Evolutionary conservation across 2,888 invertebrate genomes (phyloP).

Genomic region (Lingula anatina): DNA sequence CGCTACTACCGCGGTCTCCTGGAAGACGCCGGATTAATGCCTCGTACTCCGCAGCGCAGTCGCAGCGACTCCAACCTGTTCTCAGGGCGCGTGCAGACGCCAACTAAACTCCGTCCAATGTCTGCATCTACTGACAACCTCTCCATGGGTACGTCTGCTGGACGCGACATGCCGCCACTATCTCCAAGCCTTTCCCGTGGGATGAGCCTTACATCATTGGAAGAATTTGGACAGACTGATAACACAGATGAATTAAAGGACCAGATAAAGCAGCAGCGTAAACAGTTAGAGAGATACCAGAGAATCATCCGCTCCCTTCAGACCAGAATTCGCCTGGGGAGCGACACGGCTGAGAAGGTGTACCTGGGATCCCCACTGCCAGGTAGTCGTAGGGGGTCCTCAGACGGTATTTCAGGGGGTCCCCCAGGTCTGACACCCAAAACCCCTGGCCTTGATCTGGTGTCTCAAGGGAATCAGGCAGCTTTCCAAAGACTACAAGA

Average conservation of each 20-base stretch:
- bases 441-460: no score
- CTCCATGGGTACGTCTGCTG: not conserved
- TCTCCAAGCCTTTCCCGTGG: not conserved
- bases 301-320: slow-evolving; percentile 6
- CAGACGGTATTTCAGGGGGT: no score
- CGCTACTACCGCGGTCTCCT: slow-evolving; percentile 28
- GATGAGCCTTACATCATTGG: slow-evolving; percentile 5
- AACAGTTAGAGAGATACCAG: slow-evolving; percentile 5
- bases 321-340: not conserved
- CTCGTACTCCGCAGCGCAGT: slow-evolving; percentile 9
- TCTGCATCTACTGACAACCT: slow-evolving; percentile 7
- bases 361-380: not conserved
- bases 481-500: no score
- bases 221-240: slow-evolving; percentile 4
- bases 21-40: slow-evolving; percentile 23
- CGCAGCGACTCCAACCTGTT: slow-evolving; percentile 8
- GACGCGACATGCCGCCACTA: no score
- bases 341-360: not conserved
- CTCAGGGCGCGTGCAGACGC: not conserved
- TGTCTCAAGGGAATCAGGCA: no score
- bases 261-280: slow-evolving; percentile 6
- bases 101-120: not conserved
- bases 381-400: not conserved
- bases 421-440: no score
- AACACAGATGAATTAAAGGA: slow-evolving; percentile 6